Evolutionary conservation across 1,140 invertebrate species (phyloP).

Genomic region (Drosophila nasuta): DNA sequence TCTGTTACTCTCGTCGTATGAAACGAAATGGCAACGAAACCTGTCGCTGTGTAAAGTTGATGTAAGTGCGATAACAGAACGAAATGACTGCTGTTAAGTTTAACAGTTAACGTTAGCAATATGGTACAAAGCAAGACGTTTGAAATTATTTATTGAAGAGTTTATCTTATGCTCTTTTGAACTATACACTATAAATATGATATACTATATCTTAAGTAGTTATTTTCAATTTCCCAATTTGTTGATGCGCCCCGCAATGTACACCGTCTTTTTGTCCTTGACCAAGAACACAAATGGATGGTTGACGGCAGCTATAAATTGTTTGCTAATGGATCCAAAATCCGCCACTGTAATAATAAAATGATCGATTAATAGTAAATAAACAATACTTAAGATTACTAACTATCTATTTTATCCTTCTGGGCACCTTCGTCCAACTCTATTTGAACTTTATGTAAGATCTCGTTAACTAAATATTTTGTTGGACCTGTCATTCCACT

Average conservation of each 20-base stretch:
- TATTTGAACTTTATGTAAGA: not conserved
- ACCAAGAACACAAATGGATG: constrained; percentile 14
- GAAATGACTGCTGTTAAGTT: constrained; percentile 20
- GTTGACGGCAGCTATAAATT: constrained; percentile 6
- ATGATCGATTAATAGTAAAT: not conserved
- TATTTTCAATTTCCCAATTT: not conserved
- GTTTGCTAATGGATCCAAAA: not conserved
- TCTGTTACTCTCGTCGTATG: not conserved
- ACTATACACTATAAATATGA: constrained; percentile 11
- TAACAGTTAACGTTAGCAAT: not conserved
- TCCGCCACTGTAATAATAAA: not conserved
- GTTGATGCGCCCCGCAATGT: constrained; percentile 4
- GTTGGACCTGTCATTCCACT: not conserved
- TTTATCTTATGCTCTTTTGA: constrained; percentile 28
- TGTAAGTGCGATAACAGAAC: constrained; percentile 21
- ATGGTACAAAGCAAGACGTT: not conserved
- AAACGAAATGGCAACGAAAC: constrained; percentile 33
- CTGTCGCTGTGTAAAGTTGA: constrained; percentile 3
- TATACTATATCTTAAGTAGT: not conserved
- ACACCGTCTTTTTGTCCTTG: not conserved
- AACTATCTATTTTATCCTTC: not conserved
- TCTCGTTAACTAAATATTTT: not conserved
- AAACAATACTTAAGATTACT: not conserved
- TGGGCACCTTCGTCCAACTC: not conserved
- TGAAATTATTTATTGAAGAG: constrained; percentile 61